These are phyloP conservation scores for Leptarthrus brevirostris DNA, from an alignment of 2,888 invertebrate genomes.

Conservation along the genomic window DNA sequence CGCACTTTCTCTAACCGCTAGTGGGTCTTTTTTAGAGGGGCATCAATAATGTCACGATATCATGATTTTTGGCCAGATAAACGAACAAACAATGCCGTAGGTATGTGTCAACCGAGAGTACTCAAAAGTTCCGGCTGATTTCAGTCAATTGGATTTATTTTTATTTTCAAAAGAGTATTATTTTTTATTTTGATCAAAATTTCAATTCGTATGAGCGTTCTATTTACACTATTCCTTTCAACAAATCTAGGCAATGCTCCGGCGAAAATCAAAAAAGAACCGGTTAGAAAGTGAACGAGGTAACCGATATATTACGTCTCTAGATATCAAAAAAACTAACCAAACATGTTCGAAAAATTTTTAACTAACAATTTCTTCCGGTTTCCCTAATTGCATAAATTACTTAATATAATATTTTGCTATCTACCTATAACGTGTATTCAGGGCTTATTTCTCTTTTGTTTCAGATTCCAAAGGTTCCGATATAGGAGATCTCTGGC, in stretches of 20 bases:
- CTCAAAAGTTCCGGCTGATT: conserved; percentile 22
- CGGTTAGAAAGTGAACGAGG: conserved; percentile 23
- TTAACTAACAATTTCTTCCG: conserved; percentile 17
- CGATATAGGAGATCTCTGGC: conserved; percentile 41
- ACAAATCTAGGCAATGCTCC: conserved; percentile 27
- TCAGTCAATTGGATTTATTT: not conserved
- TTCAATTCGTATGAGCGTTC: conserved; percentile 11
- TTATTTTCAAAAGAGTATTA: not conserved
- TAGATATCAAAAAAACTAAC: conserved; percentile 24
- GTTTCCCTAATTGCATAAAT: not conserved
- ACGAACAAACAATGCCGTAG: conserved; percentile 68
- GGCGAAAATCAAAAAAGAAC: conserved; percentile 27
- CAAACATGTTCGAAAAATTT: conserved; percentile 11
- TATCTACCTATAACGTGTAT: not conserved
- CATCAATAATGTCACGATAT: conserved; percentile 55
- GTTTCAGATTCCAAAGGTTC: conserved; percentile 39
- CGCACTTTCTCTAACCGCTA: conserved; percentile 38
- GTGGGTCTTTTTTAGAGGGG: conserved; percentile 52
- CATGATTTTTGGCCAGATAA: conserved; percentile 84
- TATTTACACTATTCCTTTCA: conserved; percentile 38
- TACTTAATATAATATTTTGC: not conserved
- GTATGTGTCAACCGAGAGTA: conserved; percentile 31
- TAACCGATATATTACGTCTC: conserved; percentile 19
- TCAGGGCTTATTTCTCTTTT: conserved; percentile 17
- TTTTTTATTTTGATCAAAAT: conserved; percentile 36